Percentiles rank a stretch among this genome's conserved stretches.
Evolutionary conservation across 2,888 invertebrate genomes (phyloP).

Genomic region (Chrysolina oricalcia): DNA sequence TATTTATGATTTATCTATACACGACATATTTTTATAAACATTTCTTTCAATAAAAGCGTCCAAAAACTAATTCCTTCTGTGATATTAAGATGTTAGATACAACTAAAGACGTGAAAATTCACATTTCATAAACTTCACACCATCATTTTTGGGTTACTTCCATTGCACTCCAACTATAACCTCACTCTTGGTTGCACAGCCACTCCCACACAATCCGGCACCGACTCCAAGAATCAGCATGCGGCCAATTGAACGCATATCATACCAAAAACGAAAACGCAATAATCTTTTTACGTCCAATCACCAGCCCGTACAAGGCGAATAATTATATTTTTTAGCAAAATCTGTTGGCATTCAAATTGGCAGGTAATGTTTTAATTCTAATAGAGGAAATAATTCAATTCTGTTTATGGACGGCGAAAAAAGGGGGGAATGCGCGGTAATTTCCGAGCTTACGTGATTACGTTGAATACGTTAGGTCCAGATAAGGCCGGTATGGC

Average conservation of each 20-base stretch:
- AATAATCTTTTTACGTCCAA: slow-evolving; percentile 30
- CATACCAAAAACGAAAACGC: slow-evolving; percentile 32
- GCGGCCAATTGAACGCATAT: slow-evolving; percentile 27
- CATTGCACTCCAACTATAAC: not conserved
- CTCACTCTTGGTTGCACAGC: not conserved
- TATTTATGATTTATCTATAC: too few relatives aligned
- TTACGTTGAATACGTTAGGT: slow-evolving; percentile 2
- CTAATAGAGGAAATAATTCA: slow-evolving; percentile 32
- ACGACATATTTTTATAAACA: too few relatives aligned
- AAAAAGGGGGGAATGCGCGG: slow-evolving; percentile 22
- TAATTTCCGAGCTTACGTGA: slow-evolving; percentile 11
- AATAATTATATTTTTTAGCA: slow-evolving; percentile 24
- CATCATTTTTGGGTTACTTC: not conserved
- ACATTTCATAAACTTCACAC: not conserved
- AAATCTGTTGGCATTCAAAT: slow-evolving; percentile 31
- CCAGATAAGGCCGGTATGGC: not conserved
- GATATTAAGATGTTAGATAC: too few relatives aligned
- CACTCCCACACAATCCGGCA: slow-evolving; percentile 16
- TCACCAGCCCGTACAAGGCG: slow-evolving; percentile 26
- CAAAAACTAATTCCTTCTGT: too few relatives aligned
- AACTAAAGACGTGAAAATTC: too few relatives aligned
- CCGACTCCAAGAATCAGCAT: slow-evolving; percentile 32
- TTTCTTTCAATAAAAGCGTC: too few relatives aligned
- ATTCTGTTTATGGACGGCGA: slow-evolving; percentile 28
- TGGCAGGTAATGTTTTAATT: slow-evolving; percentile 33